Evolutionary conservation across 2,888 invertebrate species (phyloP).

Genomic region (Pseudoips prasinana): DNA sequence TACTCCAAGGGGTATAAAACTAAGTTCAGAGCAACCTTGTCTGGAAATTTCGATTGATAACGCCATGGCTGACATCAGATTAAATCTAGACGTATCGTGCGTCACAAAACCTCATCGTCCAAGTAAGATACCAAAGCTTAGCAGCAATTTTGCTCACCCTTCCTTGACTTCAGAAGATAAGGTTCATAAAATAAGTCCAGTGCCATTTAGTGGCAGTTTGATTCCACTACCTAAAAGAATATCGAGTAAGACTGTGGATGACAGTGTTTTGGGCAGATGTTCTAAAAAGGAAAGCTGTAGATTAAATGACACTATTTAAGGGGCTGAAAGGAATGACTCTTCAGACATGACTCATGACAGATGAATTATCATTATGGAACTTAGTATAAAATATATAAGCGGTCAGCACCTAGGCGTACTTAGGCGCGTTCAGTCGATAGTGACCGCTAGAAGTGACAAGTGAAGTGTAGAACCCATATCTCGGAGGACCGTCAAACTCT

Average conservation of each 20-base stretch:
- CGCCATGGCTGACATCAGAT: constrained; percentile 34
- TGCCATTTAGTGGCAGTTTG: constrained; percentile 23
- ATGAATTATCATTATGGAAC: too few species aligned
- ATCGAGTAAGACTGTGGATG: constrained; percentile 33
- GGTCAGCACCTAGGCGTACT: too few species aligned
- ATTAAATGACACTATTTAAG: constrained; percentile 23
- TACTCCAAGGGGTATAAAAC: constrained; percentile 10
- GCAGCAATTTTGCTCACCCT: not conserved
- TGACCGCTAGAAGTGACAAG: too few species aligned
- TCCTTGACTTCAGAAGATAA: too few species aligned
- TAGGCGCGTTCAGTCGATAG: too few species aligned
- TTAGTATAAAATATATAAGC: too few species aligned
- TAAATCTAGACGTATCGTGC: constrained; percentile 10
- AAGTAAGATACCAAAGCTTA: constrained; percentile 25
- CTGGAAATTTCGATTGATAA: constrained; percentile 48
- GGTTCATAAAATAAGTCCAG: too few species aligned
- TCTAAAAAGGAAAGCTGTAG: not conserved
- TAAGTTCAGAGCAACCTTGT: constrained; percentile 22
- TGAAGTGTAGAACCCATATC: too few species aligned
- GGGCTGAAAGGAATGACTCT: too few species aligned
- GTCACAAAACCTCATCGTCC: constrained; percentile 2
- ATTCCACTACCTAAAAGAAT: constrained; percentile 39
- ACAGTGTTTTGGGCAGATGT: constrained; percentile 17
- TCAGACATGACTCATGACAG: too few species aligned
- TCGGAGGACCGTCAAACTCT: too few species aligned